Conservation (phyloP, 2,113 vertebrate genomes). For the Sinocyclocheilus maitianheensis region DNA sequence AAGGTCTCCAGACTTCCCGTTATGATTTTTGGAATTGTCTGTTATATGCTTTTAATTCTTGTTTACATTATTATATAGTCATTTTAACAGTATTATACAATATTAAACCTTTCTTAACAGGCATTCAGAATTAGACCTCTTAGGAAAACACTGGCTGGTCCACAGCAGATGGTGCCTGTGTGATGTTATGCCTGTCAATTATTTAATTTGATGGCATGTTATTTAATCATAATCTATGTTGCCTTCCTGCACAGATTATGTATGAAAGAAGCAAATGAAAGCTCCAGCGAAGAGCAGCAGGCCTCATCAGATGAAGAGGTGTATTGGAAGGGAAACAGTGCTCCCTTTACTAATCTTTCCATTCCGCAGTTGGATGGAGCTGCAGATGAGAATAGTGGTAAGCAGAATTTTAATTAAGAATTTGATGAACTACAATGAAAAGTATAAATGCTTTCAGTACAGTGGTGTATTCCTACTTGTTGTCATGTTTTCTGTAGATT, state of each 20-base stretch:
- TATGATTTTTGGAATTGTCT: not conserved
- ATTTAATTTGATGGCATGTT: not conserved
- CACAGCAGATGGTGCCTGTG: not conserved
- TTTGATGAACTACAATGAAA: too few species aligned
- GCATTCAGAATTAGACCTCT: not conserved
- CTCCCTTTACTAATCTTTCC: slow-evolving; percentile 84
- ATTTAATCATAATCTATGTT: not conserved
- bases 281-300: slow-evolving; percentile 84
- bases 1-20: slow-evolving; percentile 56
- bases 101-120: not conserved
- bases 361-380: slow-evolving; percentile 98
- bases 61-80: slow-evolving; percentile 1
- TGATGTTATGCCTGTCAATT: not conserved
- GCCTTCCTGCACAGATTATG: slow-evolving; percentile 68
- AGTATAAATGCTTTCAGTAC: not conserved
- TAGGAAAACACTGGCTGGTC: not conserved
- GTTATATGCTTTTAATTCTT: slow-evolving; percentile 16
- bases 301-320: slow-evolving; percentile 92
- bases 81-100: not conserved
- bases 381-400: slow-evolving; percentile 96
- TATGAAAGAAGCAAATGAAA: slow-evolving; percentile 77
- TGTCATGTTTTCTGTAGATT: slow-evolving; percentile 78
- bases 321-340: slow-evolving; percentile 87
- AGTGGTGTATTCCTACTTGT: slow-evolving; percentile 35
- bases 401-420: slow-evolving; percentile 55